These are phyloP conservation scores for Eulithis prunata DNA, from an alignment of 2,888 invertebrate species.

Conservation along the genomic window DNA sequence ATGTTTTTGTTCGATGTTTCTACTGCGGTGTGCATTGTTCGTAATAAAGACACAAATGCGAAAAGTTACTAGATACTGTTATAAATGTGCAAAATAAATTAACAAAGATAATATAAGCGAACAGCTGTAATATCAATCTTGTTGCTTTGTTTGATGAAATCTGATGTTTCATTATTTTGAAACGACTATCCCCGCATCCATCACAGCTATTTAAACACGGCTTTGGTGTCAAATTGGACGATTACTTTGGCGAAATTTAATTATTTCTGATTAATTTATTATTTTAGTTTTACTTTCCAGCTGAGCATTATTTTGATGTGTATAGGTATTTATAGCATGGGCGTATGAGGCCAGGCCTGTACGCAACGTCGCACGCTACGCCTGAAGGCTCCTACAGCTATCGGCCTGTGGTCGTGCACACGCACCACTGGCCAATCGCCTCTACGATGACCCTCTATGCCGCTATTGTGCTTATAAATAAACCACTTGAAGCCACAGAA, in stretches of 20 bases:
- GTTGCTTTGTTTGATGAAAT: constrained; percentile 23
- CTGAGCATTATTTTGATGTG: constrained; percentile 8
- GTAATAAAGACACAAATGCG: constrained; percentile 27
- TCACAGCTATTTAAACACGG: constrained; percentile 1
- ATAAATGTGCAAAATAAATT: constrained; percentile 22
- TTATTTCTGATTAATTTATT: no score
- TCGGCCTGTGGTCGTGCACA: constrained; percentile 57
- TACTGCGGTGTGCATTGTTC: constrained; percentile 12
- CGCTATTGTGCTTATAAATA: constrained; percentile 66
- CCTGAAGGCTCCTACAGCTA: constrained; percentile 53
- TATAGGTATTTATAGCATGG: constrained; percentile 39
- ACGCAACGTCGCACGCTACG: constrained; percentile 58
- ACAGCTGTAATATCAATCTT: constrained; percentile 29
- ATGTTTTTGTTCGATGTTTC: constrained; percentile 45
- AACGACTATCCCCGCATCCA: constrained; percentile 8
- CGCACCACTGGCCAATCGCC: constrained; percentile 69
- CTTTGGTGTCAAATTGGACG: neutral
- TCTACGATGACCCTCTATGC: constrained; percentile 50
- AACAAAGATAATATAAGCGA: constrained; percentile 20
- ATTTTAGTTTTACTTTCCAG: neutral
- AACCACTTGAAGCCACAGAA: constrained; percentile 41
- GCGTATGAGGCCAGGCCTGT: constrained; percentile 35
- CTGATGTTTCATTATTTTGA: constrained; percentile 10
- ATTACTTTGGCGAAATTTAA: neutral
- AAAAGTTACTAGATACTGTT: constrained; percentile 11